phyloP scores from a whole-genome alignment of 2,797 vertebrate species.

The Pseudochaenichthys georgianus region DNA sequence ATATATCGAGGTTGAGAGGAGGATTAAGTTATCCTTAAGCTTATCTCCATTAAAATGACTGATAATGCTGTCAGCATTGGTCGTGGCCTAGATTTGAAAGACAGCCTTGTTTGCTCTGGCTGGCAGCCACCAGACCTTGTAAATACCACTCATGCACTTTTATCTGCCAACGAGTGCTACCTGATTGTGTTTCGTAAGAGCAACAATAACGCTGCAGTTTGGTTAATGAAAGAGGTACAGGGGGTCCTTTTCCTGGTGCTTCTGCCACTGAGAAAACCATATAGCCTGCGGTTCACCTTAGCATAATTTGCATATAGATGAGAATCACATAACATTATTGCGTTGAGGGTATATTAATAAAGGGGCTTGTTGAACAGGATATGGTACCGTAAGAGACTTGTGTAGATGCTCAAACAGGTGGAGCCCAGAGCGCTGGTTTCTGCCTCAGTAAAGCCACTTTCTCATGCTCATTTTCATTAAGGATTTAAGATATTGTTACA shows the following conservation, averaged over 20 bases:
- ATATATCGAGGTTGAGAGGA: conserved; percentile 36
- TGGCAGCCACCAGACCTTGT: conserved; percentile 61
- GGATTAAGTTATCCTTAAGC: conserved; percentile 76
- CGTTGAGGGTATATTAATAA: conserved; percentile 62
- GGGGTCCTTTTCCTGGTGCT: conserved; percentile 40
- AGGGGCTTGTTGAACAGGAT: conserved; percentile 60
- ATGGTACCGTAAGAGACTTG: conserved; percentile 17
- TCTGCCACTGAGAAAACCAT: conserved; percentile 27
- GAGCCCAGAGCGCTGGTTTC: not conserved
- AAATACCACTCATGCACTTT: conserved; percentile 68
- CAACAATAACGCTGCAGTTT: conserved; percentile 59
- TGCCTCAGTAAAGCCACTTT: conserved; percentile 15
- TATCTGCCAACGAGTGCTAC: conserved; percentile 53
- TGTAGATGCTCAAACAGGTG: conserved; percentile 44
- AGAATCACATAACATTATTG: conserved; percentile 60
- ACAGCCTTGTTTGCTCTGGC: conserved; percentile 64
- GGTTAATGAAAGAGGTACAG: conserved; percentile 52
- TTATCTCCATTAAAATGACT: conserved; percentile 82
- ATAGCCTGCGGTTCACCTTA: conserved; percentile 51
- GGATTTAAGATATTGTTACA: not conserved
- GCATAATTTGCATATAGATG: conserved; percentile 77
- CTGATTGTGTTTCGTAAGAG: conserved; percentile 61
- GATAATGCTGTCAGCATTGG: conserved; percentile 71
- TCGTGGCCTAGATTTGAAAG: conserved; percentile 80
- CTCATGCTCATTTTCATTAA: conserved; percentile 19